Evolutionary conservation across 2,888 invertebrate species (phyloP).

Genomic region (Diaphora mendica): DNA sequence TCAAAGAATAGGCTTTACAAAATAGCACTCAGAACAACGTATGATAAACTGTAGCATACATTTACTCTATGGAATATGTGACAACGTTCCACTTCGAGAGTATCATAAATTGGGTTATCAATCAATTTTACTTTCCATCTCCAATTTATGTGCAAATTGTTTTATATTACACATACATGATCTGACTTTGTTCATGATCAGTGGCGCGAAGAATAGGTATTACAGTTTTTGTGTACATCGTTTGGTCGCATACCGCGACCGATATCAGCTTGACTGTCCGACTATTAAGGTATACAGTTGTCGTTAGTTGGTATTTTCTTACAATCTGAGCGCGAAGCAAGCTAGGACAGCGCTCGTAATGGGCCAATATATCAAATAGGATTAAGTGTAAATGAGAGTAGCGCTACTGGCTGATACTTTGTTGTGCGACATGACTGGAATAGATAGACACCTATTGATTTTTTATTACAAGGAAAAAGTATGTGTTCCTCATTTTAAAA

Average conservation of each 20-base stretch:
- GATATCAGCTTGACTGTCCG: conserved; percentile 53
- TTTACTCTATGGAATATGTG: conserved; percentile 49
- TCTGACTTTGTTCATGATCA: conserved; percentile 51
- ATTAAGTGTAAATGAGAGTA: conserved; percentile 82
- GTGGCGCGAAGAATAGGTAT: conserved; percentile 43
- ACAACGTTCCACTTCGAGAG: conserved; percentile 55
- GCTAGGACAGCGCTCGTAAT: conserved; percentile 78
- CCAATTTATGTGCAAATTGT: conserved; percentile 62
- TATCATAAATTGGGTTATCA: conserved; percentile 68
- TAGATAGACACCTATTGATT: conserved; percentile 64
- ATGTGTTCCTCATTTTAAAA: conserved; percentile 7
- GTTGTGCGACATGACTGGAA: conserved; percentile 74
- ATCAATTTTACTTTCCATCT: conserved; percentile 70
- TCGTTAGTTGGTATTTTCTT: conserved; percentile 69
- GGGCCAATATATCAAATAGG: conserved; percentile 83
- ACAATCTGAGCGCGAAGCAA: conserved; percentile 72
- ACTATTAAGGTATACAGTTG: conserved; percentile 63
- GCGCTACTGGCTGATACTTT: conserved; percentile 74
- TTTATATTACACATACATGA: conserved; percentile 54
- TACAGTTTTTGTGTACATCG: conserved; percentile 42
- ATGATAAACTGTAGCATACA: conserved; percentile 62
- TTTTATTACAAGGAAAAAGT: conserved; percentile 50
- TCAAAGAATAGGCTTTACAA: conserved; percentile 62
- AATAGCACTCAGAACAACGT: conserved; percentile 57
- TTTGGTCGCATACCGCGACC: conserved; percentile 32